phyloP scores from a whole-genome alignment of 2,113 vertebrate genomes.

The Phylloscopus trochiloides region DNA sequence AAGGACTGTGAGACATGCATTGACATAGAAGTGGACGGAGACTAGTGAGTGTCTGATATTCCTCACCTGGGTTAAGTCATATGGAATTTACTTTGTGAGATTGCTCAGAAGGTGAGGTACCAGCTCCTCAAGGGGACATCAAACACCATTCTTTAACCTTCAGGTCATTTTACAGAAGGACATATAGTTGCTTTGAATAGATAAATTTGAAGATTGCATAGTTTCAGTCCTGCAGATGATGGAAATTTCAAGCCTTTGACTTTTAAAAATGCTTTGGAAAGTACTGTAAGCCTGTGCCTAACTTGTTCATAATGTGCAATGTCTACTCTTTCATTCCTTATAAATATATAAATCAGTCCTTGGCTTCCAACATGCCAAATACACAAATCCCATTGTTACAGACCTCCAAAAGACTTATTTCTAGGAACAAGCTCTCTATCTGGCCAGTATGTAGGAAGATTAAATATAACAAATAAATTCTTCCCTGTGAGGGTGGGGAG shows the following conservation, averaged over 20 bases:
- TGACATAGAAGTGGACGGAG: neutral
- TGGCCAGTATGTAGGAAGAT: neutral
- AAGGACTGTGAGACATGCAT: neutral
- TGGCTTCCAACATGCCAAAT: neutral
- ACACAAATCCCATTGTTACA: neutral
- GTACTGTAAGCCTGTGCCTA: neutral
- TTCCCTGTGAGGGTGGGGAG: accelerated
- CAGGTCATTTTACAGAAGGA: neutral
- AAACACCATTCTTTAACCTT: neutral
- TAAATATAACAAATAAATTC: neutral
- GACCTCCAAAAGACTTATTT: neutral
- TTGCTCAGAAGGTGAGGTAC: neutral
- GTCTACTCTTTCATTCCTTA: neutral
- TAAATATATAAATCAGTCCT: neutral
- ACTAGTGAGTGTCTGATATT: neutral
- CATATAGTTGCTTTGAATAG: neutral
- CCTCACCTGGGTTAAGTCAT: neutral
- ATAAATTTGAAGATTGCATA: neutral
- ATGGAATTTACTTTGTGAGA: neutral
- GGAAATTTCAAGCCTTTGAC: neutral
- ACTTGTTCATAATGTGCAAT: neutral
- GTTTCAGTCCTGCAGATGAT: neutral
- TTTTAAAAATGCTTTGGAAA: neutral
- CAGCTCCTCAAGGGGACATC: neutral
- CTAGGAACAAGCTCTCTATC: neutral